Percentiles rank a stretch among this genome's conserved stretches.
phyloP scores from a whole-genome alignment of 2,797 vertebrate species.

The Philypnodon macrostomus region DNA sequence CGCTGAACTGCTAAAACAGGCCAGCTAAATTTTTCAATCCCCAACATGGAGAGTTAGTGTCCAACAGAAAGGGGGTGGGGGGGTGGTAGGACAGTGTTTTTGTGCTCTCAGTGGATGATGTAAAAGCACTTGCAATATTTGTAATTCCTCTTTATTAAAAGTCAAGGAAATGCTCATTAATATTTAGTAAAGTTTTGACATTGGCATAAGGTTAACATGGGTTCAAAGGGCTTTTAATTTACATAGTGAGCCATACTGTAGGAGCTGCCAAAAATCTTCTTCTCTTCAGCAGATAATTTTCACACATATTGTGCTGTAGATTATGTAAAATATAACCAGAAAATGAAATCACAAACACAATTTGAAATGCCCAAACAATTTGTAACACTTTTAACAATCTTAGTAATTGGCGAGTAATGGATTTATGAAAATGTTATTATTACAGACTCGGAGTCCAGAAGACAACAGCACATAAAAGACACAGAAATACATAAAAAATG shows the following conservation, averaged over 20 bases:
- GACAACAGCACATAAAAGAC: too few relatives aligned
- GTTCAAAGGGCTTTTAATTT: not conserved
- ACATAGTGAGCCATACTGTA: too few relatives aligned
- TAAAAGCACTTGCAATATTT: slow-evolving; percentile 34
- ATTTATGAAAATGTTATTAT: too few relatives aligned
- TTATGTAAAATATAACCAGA: too few relatives aligned
- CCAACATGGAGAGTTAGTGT: slow-evolving; percentile 13
- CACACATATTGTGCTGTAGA: too few relatives aligned
- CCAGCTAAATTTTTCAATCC: slow-evolving; percentile 45
- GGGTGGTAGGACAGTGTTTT: slow-evolving; percentile 9
- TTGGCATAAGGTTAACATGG: not conserved
- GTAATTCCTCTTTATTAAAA: not conserved
- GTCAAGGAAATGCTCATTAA: not conserved
- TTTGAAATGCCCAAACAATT: not conserved
- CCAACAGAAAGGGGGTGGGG: slow-evolving; percentile 19
- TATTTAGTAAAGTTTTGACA: slow-evolving; percentile 18
- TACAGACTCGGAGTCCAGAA: too few relatives aligned
- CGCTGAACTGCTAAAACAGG: slow-evolving; percentile 39
- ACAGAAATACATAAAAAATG: too few relatives aligned
- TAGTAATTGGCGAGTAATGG: not conserved
- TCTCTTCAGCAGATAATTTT: too few relatives aligned
- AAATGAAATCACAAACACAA: too few relatives aligned
- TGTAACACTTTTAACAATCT: too few relatives aligned
- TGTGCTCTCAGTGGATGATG: slow-evolving; percentile 34
- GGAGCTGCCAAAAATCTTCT: too few relatives aligned